These are phyloP conservation scores for Dicaeum eximium DNA, from an alignment of 2,113 vertebrate species.

Conservation along the genomic window DNA sequence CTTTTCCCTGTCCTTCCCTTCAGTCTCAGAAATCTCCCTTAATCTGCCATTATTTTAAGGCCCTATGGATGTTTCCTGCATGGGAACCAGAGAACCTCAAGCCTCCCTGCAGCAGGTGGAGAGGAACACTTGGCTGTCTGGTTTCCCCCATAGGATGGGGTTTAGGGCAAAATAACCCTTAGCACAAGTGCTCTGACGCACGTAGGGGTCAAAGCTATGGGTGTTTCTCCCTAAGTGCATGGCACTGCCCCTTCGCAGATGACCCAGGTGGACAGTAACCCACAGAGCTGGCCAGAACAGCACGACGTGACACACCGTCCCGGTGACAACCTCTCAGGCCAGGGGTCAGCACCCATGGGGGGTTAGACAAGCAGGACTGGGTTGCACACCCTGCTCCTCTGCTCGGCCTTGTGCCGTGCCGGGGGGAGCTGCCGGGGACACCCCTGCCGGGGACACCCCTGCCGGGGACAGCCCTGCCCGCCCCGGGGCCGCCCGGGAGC, in stretches of 20 bases:
- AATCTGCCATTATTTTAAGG: not conserved
- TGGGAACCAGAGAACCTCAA: not conserved
- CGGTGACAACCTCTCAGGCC: not conserved
- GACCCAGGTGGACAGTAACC: not conserved
- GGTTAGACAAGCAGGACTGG: too few relatives aligned
- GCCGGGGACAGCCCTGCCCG: not conserved
- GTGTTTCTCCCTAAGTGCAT: accelerated
- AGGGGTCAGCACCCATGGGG: accelerated
- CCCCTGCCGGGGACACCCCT: too few relatives aligned
- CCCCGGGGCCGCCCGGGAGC: not conserved
- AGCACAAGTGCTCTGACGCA: not conserved
- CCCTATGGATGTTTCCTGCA: not conserved
- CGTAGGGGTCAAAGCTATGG: accelerated
- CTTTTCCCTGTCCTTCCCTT: accelerated
- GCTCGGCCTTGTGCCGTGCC: accelerated
- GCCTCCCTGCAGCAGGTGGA: accelerated
- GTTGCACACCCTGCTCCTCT: too few relatives aligned
- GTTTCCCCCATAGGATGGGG: not conserved
- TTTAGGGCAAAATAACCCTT: not conserved
- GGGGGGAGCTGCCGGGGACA: not conserved
- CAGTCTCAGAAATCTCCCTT: not conserved
- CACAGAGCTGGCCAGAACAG: not conserved
- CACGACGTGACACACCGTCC: too few relatives aligned
- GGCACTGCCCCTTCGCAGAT: not conserved
- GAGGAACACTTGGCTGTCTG: accelerated